Base-by-base conservation (phyloP, 2,797 vertebrate species). In the Danio kyathit region DNA sequence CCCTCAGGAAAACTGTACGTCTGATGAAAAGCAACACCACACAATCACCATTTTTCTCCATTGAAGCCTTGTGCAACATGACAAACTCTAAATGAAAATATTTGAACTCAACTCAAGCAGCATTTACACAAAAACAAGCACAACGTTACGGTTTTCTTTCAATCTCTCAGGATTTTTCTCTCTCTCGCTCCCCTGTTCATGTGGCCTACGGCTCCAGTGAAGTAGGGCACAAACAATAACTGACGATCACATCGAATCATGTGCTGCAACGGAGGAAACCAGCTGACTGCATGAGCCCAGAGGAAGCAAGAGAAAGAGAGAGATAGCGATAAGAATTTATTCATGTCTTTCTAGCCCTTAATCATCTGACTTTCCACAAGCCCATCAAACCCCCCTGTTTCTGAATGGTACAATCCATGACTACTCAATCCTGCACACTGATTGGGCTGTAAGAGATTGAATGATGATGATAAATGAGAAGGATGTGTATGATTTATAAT, bases 201-300 rank as follows among this genome's bases (percentile, higher is more conserved):
- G 76, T 74, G 82, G 88, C 91, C 91, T 80, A 70, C 83, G 87
- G 90, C 87, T 88, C 40, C 67, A 76, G 61, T 83, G 91, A 92
- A 92, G 89, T 91, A 89, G 90, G 90, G 83, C 91, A 92, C 91
- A 90, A 90, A 93, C 92, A 94, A 93, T 91, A 92, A 92, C 88
- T 84, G 90, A 90, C 89, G 40, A 92, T 94, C 91, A 92, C 87
- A 82, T 89, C 87, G 87, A 89, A 91, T 93, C 91, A 94, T 92
- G 92, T 90, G 93, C 88, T 90, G 90, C 89, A 89, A 86, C 66
- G 73, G 88, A 89, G 83, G 84, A 88, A 89, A 93, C 89, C 92
- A 92, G 92, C 92, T 94, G 94, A 94, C 91, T 89, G 88, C 84
- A 86, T 86, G 84, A 86, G 90, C 89, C 90, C 86, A 16, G 46